Evolutionary conservation across 1,140 invertebrate species (phyloP).

Genomic region (Scaptomyza pallida): DNA sequence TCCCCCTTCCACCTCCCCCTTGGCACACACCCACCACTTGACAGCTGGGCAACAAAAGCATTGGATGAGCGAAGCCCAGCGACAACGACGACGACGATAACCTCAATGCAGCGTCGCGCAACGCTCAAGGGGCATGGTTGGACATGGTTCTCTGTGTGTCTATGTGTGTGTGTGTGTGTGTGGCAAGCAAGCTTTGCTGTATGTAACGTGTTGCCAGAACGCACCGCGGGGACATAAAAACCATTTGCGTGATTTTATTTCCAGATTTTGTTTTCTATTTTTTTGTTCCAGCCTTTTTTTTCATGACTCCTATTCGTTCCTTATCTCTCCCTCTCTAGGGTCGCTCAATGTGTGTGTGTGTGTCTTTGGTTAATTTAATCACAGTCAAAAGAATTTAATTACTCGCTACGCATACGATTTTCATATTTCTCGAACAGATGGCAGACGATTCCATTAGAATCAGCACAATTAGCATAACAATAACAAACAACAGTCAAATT

Average conservation of each 20-base stretch:
- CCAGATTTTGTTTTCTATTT: conserved; percentile 54
- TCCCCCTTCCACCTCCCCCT: neutral
- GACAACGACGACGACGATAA: conserved; percentile 34
- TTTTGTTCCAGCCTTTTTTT: conserved; percentile 16
- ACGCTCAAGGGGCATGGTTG: conserved; percentile 4
- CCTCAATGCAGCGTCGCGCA: conserved; percentile 51
- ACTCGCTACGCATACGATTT: conserved; percentile 55
- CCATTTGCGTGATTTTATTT: conserved; percentile 76
- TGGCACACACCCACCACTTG: conserved; percentile 30
- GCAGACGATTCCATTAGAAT: neutral
- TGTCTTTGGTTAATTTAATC: conserved; percentile 62
- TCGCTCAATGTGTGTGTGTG: neutral
- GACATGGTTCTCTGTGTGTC: neutral
- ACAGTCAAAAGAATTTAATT: conserved; percentile 74
- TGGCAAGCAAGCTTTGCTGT: neutral
- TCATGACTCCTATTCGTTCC: neutral
- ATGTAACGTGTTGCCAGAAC: conserved; percentile 37
- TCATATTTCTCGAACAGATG: conserved; percentile 35
- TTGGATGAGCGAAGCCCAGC: conserved; percentile 23
- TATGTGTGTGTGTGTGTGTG: no score
- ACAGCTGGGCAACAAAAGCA: conserved; percentile 50
- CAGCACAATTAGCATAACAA: neutral
- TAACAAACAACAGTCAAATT: no score
- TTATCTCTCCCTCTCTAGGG: neutral
- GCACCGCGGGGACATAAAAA: conserved; percentile 58